Percentiles rank a stretch among this genome's conserved stretches.
Conservation (phyloP, 2,797 vertebrate species). For the Hoplostethus atlanticus region DNA sequence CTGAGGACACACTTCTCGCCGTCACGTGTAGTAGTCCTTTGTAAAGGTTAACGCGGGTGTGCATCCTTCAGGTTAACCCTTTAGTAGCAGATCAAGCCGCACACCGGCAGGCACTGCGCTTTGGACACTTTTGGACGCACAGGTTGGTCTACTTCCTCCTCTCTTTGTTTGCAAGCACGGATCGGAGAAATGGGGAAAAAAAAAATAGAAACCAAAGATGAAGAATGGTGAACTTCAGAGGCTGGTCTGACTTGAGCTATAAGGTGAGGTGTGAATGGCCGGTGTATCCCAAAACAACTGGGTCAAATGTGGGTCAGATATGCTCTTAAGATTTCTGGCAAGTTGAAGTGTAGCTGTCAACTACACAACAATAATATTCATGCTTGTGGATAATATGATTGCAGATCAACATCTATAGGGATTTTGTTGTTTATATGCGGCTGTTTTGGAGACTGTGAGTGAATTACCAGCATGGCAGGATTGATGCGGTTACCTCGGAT, state of each 20-base stretch:
- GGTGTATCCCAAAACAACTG: constrained; percentile 52
- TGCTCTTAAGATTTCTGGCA: neutral
- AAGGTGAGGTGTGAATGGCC: constrained; percentile 58
- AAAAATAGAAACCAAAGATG: constrained; percentile 7
- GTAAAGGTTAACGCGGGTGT: constrained; percentile 84
- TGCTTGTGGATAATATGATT: neutral
- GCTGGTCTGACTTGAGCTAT: constrained; percentile 26
- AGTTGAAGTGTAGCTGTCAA: neutral
- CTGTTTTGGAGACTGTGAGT: constrained; percentile 8
- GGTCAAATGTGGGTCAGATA: constrained; percentile 63
- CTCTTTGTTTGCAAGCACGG: constrained; percentile 29
- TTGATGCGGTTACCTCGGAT: constrained; percentile 49
- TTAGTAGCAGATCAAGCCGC: constrained; percentile 42
- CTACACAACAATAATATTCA: neutral
- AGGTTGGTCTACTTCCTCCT: too few relatives aligned
- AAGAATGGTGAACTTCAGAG: constrained; percentile 37
- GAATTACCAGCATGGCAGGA: constrained; percentile 50
- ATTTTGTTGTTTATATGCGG: neutral
- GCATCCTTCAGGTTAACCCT: constrained; percentile 75
- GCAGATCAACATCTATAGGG: neutral
- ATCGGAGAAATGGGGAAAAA: neutral
- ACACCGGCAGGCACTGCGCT: constrained; percentile 14
- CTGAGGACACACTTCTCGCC: constrained; percentile 78
- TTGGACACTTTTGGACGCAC: constrained; percentile 12
- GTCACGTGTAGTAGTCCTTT: constrained; percentile 84